Conservation (phyloP, 2,797 vertebrate species). For the Oreochromis grahami region DNA sequence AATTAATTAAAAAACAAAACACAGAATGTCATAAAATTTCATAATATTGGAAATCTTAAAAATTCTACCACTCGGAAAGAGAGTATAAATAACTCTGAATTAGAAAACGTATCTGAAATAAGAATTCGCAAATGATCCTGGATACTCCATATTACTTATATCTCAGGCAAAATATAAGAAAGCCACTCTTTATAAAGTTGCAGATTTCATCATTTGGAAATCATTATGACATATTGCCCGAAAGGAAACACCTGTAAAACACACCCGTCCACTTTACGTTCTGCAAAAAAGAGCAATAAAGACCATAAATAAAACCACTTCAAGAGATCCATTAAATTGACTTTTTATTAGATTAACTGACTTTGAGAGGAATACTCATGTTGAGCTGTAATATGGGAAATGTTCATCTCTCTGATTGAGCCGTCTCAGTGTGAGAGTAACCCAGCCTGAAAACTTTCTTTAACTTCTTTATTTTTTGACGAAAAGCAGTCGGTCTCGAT, state of each 20-base stretch:
- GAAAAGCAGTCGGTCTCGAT: background rate
- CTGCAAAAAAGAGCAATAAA: background rate
- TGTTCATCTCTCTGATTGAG: background rate
- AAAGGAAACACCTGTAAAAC: too few relatives aligned
- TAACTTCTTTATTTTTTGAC: background rate
- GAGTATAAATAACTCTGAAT: background rate
- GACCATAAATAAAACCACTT: background rate
- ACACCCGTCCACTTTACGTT: too few relatives aligned
- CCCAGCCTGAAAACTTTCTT: background rate
- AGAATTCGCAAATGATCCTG: background rate
- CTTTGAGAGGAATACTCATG: background rate
- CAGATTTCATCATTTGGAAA: background rate
- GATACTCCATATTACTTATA: background rate
- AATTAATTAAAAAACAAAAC: rapidly evolving
- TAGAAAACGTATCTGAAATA: background rate
- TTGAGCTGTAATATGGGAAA: background rate
- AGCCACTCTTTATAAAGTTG: background rate
- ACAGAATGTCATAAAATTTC: background rate
- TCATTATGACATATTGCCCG: too few relatives aligned
- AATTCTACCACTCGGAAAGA: background rate
- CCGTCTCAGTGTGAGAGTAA: background rate
- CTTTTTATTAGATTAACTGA: background rate
- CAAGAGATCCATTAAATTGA: background rate
- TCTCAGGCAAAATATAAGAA: background rate
- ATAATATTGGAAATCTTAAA: background rate